phyloP scores from a whole-genome alignment of 2,797 vertebrate species.

The Cichlasoma orientale region DNA sequence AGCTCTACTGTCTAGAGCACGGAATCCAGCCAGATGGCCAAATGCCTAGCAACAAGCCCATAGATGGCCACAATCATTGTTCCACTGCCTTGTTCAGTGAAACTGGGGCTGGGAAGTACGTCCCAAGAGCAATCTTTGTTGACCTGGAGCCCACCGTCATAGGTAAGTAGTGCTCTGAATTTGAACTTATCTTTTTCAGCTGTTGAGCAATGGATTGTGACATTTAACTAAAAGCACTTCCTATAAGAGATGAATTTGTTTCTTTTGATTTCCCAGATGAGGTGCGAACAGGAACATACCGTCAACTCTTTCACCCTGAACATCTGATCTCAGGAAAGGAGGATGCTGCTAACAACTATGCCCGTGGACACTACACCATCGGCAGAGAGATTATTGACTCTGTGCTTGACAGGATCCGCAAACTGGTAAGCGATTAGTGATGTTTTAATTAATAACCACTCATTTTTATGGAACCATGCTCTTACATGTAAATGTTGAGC shows the following conservation, averaged over 20 bases:
- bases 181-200: not conserved
- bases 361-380: slow-evolving; percentile 82
- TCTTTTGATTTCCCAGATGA: slow-evolving; percentile 69
- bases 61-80: slow-evolving; percentile 71
- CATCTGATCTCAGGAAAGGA: slow-evolving; percentile 83
- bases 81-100: slow-evolving; percentile 83
- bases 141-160: slow-evolving; percentile 82
- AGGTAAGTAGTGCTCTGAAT: slow-evolving; percentile 55
- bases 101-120: slow-evolving; percentile 74
- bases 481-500: no score
- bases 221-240: not conserved
- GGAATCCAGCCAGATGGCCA: slow-evolving; percentile 78
- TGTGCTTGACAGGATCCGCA: slow-evolving; percentile 79
- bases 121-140: slow-evolving; percentile 78
- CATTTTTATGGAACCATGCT: no score
- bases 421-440: slow-evolving; percentile 65
- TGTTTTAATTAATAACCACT: not conserved
- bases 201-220: not conserved
- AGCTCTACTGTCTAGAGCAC: slow-evolving; percentile 81
- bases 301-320: slow-evolving; percentile 79
- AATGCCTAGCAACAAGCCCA: no score
- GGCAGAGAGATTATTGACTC: slow-evolving; percentile 80
- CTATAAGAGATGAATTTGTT: not conserved
- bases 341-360: slow-evolving; percentile 83
- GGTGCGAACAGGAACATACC: slow-evolving; percentile 76